phyloP scores from a whole-genome alignment of 35 echinoderm and acorn worm genomes.

The Patiria miniata region DNA sequence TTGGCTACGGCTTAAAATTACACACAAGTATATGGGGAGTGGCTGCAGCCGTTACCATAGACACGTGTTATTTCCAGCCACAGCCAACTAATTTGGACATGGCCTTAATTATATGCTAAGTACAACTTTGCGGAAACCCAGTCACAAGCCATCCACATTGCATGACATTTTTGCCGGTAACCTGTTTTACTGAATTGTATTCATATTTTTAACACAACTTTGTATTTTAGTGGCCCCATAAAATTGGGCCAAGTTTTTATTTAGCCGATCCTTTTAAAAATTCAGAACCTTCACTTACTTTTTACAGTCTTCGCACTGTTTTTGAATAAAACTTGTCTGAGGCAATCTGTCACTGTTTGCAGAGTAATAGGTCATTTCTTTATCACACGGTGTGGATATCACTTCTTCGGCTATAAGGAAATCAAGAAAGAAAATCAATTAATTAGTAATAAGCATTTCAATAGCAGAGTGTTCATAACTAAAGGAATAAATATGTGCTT shows the following conservation, averaged over 20 bases:
- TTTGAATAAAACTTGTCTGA: neutral
- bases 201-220: neutral
- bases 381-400: slow-evolving; percentile 37
- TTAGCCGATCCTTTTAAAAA: neutral
- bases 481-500: too few species aligned
- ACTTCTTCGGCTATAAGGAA: neutral
- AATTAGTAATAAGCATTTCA: neutral
- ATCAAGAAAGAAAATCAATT: neutral
- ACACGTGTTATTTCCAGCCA: too few species aligned
- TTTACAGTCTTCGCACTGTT: slow-evolving; percentile 17
- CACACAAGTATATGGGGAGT: too few species aligned
- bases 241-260: neutral
- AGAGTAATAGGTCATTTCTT: slow-evolving; percentile 29
- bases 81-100: neutral
- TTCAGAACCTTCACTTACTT: slow-evolving; percentile 13
- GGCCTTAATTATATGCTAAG: neutral
- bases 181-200: too few species aligned
- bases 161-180: neutral
- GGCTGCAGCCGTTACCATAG: too few species aligned
- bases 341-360: slow-evolving; percentile 13
- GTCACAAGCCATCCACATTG: neutral
- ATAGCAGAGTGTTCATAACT: neutral
- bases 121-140: neutral
- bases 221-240: neutral
- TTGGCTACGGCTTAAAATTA: too few species aligned